These are phyloP conservation scores for Chiridota heheva DNA, from an alignment of 35 echinoderm and acorn worm species.

Conservation along the genomic window DNA sequence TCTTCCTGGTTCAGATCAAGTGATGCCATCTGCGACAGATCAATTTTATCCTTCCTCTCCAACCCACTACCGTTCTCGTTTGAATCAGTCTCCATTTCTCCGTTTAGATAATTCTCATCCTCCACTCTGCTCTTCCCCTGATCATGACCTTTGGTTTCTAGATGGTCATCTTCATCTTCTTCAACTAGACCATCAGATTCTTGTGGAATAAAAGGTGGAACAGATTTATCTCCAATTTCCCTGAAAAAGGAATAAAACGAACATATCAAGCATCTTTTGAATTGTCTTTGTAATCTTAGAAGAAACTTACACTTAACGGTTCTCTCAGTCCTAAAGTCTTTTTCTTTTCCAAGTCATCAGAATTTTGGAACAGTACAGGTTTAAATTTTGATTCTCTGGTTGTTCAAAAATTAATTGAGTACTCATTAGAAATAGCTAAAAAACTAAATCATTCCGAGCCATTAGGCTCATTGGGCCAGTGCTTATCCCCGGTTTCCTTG, in stretches of 20 bases:
- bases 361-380: background rate
- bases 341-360: background rate
- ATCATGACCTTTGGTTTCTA: background rate
- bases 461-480: no score
- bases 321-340: background rate
- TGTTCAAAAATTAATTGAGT: background rate
- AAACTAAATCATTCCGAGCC: no score
- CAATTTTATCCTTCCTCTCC: constrained; percentile 1
- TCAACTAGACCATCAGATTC: background rate
- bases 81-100: background rate
- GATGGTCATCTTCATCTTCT: background rate
- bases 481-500: no score
- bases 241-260: constrained; percentile 12
- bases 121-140: background rate
- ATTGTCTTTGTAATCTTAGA: background rate
- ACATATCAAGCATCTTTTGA: background rate
- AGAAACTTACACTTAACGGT: background rate
- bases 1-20: background rate
- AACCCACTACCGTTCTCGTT: background rate
- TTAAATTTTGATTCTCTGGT: background rate
- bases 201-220: constrained; percentile 48
- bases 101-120: background rate
- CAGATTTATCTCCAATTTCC: constrained; percentile 64
- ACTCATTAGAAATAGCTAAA: no score
- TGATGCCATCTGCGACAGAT: background rate